Evolutionary conservation across 2,888 invertebrate species (phyloP), one percentile per base, ranked within the genome.

Genomic region (Ophioninae sp.): DNA sequence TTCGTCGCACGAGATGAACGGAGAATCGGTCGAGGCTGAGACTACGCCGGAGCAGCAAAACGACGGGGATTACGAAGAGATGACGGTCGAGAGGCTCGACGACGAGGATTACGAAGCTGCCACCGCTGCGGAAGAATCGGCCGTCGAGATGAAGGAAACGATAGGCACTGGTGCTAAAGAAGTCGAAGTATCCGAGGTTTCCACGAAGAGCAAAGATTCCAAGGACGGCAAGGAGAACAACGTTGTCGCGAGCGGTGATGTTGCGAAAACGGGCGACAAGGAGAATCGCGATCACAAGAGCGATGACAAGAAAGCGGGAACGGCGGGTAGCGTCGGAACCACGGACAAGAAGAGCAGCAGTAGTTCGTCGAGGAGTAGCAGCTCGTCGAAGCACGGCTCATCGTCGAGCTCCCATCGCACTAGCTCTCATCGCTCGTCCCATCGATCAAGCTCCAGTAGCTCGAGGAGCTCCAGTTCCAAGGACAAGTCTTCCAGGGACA

Each of bases 231-330:
- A 8, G 17, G 50, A 50, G 5, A 50, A 17, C 17, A 50, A 50
- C 50, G 44, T 44, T 44, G 44, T 13, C 2, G 44, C 77, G 79
- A 87, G 67, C 65, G 50, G 83, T 87, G 94, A 91, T 88, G 93
- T 92, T 91, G 93, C 93, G 85, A 95, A 94, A 90, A 94, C 94
- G 30, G 94, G 93, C 88, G 94, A 93, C 81, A 94, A 93, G 88
- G 94, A 92, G 87, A 93, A 93, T 86, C 93, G 94, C 69, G 92
- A 93, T 87, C 92, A 92, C 89, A 94, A 93, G 86, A 94, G 93
- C 84, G 93, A 94, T 75, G 94, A 93, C 74, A 93, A 92, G 82
- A 92, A 88, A 57, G 86, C 78, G 3, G 30, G 30, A 3, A 30
- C 30, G 20, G 81, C 80, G 69, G 70, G 72, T 77, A 84, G 77